A percentile compares a stretch with the other conserved stretches of the same genome.
Conservation (phyloP, 2,797 vertebrate species). For the Eulemur albifrons region DNA sequence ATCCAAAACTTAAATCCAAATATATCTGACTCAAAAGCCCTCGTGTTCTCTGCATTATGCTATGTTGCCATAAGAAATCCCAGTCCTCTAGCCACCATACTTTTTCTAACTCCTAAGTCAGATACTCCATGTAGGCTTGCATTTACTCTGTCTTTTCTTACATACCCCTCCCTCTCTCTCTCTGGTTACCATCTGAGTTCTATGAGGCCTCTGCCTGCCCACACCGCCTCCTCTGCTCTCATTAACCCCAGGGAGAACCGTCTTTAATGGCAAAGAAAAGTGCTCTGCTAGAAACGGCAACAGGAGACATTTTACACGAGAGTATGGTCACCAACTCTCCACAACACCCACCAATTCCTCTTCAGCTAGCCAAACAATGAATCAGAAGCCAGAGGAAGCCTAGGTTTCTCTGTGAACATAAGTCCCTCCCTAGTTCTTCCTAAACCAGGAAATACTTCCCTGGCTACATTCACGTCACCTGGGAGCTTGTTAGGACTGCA, state of each 20-base stretch:
- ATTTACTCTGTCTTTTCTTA: not conserved
- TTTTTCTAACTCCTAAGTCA: not conserved
- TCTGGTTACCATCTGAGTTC: not conserved
- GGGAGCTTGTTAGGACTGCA: not conserved
- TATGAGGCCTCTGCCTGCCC: not conserved
- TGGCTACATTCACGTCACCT: not conserved
- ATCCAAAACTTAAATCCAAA: not conserved
- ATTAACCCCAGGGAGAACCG: not conserved
- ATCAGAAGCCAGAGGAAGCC: not conserved
- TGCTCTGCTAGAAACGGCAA: not conserved
- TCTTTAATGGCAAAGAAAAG: not conserved
- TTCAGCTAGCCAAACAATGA: not conserved
- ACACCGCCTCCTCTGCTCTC: not conserved
- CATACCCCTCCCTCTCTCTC: not conserved
- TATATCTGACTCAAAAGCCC: not conserved
- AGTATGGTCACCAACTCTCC: fast-evolving
- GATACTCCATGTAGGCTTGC: fast-evolving
- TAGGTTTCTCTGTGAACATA: not conserved
- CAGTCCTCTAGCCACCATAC: not conserved
- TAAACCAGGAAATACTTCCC: not conserved
- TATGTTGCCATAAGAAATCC: fast-evolving
- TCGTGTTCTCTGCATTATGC: not conserved
- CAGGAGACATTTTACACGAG: not conserved
- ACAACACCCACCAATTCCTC: not conserved
- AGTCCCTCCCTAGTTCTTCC: not conserved